A percentile compares a stretch with the other conserved stretches of the same genome.
These are phyloP conservation scores for Sebastes oblongus DNA, from an alignment of 2,797 vertebrate species.

Conservation along the genomic window DNA sequence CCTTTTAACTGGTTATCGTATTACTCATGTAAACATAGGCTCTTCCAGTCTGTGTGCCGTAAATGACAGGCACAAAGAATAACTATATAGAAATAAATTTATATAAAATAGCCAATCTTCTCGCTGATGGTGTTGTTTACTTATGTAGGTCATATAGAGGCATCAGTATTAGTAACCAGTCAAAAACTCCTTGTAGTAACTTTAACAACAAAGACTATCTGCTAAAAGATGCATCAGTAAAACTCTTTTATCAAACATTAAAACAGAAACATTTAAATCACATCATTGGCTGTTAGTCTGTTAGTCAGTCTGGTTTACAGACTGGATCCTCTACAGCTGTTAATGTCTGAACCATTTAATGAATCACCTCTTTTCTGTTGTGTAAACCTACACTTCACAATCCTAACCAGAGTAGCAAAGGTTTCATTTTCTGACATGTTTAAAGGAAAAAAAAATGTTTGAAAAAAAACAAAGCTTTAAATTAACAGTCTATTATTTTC, in stretches of 20 bases:
- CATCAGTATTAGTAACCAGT: too few relatives aligned
- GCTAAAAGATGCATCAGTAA: neutral
- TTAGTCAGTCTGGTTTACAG: neutral
- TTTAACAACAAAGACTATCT: neutral
- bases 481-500: neutral
- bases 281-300: neutral
- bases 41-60: too few relatives aligned
- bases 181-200: neutral
- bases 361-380: neutral
- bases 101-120: too few relatives aligned
- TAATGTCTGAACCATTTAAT: neutral
- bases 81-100: too few relatives aligned
- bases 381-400: neutral
- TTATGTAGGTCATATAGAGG: too few relatives aligned
- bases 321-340: neutral
- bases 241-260: too few relatives aligned
- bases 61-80: neutral
- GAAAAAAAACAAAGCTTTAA: neutral
- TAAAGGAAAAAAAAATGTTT: rapidly evolving
- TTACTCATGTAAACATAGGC: too few relatives aligned
- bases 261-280: neutral
- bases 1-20: too few relatives aligned
- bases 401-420: neutral
- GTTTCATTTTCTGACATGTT: neutral
- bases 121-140: too few relatives aligned